A percentile compares a stretch with the other conserved stretches of the same genome.
These are phyloP conservation scores for Hemibagrus wyckioides DNA, from an alignment of 2,113 vertebrate species.

Conservation along the genomic window DNA sequence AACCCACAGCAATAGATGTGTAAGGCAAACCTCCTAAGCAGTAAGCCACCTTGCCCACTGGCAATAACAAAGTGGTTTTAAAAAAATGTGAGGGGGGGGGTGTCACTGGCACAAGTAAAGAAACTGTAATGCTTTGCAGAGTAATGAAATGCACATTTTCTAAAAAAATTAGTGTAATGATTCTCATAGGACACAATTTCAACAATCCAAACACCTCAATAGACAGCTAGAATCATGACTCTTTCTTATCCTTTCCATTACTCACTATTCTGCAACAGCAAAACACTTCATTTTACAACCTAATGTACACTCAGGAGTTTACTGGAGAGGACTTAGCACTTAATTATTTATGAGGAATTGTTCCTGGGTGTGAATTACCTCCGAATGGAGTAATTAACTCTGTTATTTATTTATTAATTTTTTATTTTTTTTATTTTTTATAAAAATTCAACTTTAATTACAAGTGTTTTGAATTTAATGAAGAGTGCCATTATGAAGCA, in stretches of 20 bases:
- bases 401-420: too few species aligned
- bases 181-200: neutral
- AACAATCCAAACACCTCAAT: neutral
- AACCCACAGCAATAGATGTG: too few species aligned
- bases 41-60: neutral
- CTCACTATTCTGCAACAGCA: neutral
- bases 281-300: neutral
- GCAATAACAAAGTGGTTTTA: neutral
- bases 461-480: constrained; percentile 4
- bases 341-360: constrained; percentile 28
- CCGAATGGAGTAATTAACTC: constrained; percentile 11
- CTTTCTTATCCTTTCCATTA: neutral
- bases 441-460: constrained; percentile 9
- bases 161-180: neutral
- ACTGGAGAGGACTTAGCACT: neutral
- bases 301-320: neutral
- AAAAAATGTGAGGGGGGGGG: neutral
- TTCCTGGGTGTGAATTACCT: constrained; percentile 23
- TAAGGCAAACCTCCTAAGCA: too few species aligned
- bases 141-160: neutral
- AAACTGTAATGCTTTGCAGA: neutral
- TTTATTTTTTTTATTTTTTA: neutral
- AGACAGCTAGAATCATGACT: neutral
- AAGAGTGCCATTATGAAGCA: neutral
- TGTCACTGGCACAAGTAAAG: neutral